These are phyloP conservation scores for Patiria miniata DNA, from an alignment of 35 echinoderm and acorn worm species.

Conservation along the genomic window DNA sequence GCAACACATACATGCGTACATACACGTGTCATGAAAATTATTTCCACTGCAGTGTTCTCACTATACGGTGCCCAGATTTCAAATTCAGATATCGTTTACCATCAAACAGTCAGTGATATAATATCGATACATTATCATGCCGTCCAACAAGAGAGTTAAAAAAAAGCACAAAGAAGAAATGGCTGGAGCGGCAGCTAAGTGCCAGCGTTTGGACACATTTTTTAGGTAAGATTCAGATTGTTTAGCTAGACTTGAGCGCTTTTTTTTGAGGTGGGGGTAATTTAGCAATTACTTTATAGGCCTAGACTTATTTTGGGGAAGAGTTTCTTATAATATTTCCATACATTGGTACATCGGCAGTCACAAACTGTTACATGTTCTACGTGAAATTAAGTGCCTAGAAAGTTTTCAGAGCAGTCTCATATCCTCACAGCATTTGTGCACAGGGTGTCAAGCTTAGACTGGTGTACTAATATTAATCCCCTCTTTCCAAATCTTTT, in stretches of 20 bases:
- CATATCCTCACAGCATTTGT: no score
- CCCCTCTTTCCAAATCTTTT: neutral
- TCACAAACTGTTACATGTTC: no score
- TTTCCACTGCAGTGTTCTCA: neutral
- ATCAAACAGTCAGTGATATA: no score
- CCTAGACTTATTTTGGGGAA: neutral
- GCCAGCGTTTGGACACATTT: slow-evolving; percentile 2
- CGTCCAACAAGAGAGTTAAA: slow-evolving; percentile 35
- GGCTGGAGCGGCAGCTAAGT: slow-evolving; percentile 9
- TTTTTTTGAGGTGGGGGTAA: neutral
- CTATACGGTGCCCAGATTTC: neutral
- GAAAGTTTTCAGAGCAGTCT: no score
- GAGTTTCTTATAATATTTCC: neutral
- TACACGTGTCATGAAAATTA: neutral
- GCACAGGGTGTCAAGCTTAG: no score
- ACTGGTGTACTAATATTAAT: neutral
- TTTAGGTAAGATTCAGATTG: slow-evolving; percentile 15
- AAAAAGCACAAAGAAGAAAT: neutral
- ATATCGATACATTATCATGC: no score
- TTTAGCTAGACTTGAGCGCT: neutral
- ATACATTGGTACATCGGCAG: neutral
- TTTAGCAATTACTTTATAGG: neutral
- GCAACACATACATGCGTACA: neutral
- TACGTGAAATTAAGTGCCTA: no score
- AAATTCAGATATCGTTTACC: neutral